A percentile compares a stretch with the other conserved stretches of the same genome.
Evolutionary conservation across 2,113 vertebrate genomes (phyloP).

Genomic region (Centropus bengalensis): DNA sequence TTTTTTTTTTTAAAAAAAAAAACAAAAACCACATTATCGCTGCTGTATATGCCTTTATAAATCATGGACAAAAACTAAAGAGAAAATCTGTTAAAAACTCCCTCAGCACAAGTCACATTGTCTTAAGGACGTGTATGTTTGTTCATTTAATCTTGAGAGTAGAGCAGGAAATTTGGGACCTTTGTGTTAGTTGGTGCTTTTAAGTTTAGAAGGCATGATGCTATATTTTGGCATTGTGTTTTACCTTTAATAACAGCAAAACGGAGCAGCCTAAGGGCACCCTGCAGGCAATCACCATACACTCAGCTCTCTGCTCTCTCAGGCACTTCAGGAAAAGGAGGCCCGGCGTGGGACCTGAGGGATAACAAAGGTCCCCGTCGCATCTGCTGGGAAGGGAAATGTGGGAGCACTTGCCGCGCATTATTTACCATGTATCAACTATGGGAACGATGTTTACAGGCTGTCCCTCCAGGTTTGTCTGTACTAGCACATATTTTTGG

Average conservation of each 20-base stretch:
- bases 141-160: no score
- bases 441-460: not conserved
- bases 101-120: not conserved
- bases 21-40: accelerated
- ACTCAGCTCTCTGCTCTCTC: not conserved
- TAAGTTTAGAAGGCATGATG: no score
- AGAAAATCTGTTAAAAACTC: not conserved
- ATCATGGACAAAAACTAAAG: not conserved
- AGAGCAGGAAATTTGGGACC: no score
- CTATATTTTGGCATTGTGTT: no score
- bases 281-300: not conserved
- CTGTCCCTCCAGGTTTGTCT: not conserved
- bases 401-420: not conserved
- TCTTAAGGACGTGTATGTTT: no score
- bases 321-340: not conserved
- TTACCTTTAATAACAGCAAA: no score
- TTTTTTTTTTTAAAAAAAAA: no score
- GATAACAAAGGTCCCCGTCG: not conserved
- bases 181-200: no score
- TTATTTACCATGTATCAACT: not conserved
- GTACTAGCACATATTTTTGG: not conserved
- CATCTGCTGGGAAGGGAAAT: accelerated
- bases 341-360: not conserved
- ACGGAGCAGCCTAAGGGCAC: accelerated
- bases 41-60: not conserved